Evolutionary conservation across 2,113 vertebrate genomes (phyloP).

Genomic region (Microcebus ravelobensis): DNA sequence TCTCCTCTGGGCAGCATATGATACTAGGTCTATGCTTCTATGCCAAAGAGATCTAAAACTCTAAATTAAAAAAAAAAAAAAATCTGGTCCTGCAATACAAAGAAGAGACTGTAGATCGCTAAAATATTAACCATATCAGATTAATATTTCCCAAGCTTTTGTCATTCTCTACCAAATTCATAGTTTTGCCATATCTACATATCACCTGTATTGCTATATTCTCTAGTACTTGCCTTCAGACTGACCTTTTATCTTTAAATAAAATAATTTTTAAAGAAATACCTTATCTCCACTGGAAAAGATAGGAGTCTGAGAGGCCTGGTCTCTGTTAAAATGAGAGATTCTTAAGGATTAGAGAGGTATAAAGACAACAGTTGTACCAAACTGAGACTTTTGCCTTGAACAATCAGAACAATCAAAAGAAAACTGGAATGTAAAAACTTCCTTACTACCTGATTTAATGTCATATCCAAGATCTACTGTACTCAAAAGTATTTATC

Average conservation of each 20-base stretch:
- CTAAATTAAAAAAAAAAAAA: background rate
- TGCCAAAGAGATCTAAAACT: background rate
- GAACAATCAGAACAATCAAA: background rate
- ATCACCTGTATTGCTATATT: no score
- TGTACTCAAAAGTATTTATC: background rate
- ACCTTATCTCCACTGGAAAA: background rate
- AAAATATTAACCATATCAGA: background rate
- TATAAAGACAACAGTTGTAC: background rate
- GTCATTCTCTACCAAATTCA: background rate
- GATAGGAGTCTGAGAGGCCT: background rate
- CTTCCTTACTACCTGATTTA: fast-evolving
- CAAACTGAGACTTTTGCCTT: background rate
- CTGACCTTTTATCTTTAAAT: background rate
- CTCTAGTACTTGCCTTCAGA: background rate
- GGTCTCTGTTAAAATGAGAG: background rate
- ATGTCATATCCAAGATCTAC: background rate
- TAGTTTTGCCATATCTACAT: no score
- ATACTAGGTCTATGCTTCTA: fast-evolving
- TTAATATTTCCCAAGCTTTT: background rate
- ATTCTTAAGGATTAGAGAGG: background rate
- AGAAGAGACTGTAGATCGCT: background rate
- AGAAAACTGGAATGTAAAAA: background rate
- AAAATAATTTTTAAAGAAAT: background rate
- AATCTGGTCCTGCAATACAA: background rate
- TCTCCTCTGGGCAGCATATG: no score